Conservation (phyloP, 2,888 invertebrate species). For the Melinopterus prodromus region DNA sequence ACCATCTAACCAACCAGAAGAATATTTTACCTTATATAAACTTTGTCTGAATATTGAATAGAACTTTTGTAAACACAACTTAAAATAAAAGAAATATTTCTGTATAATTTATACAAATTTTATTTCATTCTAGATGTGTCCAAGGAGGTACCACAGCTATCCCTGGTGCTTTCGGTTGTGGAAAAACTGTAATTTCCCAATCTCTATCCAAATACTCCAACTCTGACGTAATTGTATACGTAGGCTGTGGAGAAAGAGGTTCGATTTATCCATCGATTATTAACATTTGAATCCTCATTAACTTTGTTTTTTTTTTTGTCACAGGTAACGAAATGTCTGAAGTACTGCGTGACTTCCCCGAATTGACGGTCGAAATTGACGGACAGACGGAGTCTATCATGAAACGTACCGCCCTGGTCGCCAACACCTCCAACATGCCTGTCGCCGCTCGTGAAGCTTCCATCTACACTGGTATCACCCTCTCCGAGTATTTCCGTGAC, state of each 20-base stretch:
- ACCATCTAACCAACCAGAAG: no score
- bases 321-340: conserved; percentile 98
- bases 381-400: conserved; percentile 98
- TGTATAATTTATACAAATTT: neutral
- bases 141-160: conserved; percentile 99
- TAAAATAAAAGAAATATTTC: no score
- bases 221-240: conserved; percentile 99
- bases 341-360: conserved; percentile 98
- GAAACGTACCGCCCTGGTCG: conserved; percentile 99
- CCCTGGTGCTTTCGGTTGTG: conserved; percentile 99
- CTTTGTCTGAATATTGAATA: no score
- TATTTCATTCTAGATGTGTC: conserved; percentile 75
- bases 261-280: conserved; percentile 55
- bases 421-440: conserved; percentile 99
- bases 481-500: conserved; percentile 99
- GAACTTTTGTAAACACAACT: no score
- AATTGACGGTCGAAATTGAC: conserved; percentile 96
- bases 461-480: conserved; percentile 98
- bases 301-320: conserved; percentile 47
- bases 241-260: conserved; percentile 98
- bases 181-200: conserved; percentile 99
- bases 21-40: no score
- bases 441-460: conserved; percentile 99
- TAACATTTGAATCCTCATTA: conserved; percentile 23
- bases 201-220: conserved; percentile 99